A percentile compares a stretch with the other conserved stretches of the same genome.
Conservation (phyloP, 2,888 invertebrate genomes). For the Drosophila mettleri region DNA sequence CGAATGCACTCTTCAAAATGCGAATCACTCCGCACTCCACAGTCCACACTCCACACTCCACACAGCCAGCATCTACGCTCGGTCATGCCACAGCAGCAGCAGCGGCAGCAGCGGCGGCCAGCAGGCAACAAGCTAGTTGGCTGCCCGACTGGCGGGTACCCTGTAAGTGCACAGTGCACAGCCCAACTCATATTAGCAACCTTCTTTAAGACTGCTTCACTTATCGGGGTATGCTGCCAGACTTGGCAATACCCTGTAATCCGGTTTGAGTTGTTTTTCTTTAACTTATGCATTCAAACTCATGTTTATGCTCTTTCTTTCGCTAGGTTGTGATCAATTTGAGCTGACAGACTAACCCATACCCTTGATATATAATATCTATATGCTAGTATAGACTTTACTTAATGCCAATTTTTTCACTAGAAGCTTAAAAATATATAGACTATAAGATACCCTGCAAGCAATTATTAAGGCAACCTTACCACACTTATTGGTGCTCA, state of each 20-base stretch:
- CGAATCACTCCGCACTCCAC: conserved; percentile 28
- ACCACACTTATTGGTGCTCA: too few relatives aligned
- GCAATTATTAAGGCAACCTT: neutral
- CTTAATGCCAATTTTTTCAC: too few relatives aligned
- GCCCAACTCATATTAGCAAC: neutral
- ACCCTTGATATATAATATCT: too few relatives aligned
- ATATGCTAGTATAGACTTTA: too few relatives aligned
- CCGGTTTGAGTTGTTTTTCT: neutral
- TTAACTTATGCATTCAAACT: neutral
- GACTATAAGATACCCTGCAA: neutral
- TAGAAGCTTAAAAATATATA: neutral
- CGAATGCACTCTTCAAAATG: conserved; percentile 69
- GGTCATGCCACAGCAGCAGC: conserved; percentile 13
- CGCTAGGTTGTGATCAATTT: neutral
- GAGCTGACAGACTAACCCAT: neutral
- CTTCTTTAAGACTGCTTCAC: neutral
- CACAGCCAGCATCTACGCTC: conserved; percentile 32
- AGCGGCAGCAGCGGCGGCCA: conserved; percentile 24
- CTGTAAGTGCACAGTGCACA: too few relatives aligned
- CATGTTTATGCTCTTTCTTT: neutral
- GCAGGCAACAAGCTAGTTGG: neutral
- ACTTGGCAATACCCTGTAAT: neutral
- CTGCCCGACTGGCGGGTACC: neutral
- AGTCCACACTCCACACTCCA: too few relatives aligned
- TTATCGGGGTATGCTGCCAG: neutral